Evolutionary conservation across 2,113 vertebrate species (phyloP).

Genomic region (crab-eating macaque (Macaca fascicularis)): DNA sequence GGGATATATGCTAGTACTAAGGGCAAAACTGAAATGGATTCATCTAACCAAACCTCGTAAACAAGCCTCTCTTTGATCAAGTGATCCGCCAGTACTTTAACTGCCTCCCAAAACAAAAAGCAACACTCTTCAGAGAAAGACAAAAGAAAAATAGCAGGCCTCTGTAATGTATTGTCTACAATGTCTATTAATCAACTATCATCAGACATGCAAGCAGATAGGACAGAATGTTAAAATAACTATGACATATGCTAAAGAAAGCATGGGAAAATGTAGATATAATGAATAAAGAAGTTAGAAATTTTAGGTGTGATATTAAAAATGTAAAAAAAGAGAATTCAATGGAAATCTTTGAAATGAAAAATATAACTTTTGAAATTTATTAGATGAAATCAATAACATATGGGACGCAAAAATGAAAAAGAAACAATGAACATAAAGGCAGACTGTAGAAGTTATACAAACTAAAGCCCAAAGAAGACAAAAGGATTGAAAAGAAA

Average conservation of each 20-base stretch:
- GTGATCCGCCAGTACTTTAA: neutral
- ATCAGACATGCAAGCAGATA: neutral
- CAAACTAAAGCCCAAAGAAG: neutral
- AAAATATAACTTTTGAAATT: neutral
- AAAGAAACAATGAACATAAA: neutral
- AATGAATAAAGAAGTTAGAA: neutral
- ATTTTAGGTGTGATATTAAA: neutral
- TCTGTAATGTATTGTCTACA: neutral
- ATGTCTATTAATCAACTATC: neutral
- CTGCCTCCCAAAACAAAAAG: neutral
- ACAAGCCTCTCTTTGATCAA: neutral
- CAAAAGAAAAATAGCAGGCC: neutral
- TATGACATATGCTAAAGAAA: neutral
- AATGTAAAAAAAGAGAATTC: neutral
- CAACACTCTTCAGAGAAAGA: neutral
- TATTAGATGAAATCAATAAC: neutral
- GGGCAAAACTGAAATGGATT: neutral
- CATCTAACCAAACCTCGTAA: neutral
- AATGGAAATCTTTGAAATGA: neutral
- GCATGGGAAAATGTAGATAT: neutral
- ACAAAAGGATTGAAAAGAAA: neutral
- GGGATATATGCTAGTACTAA: neutral
- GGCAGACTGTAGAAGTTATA: neutral
- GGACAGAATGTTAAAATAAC: neutral
- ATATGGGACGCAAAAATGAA: neutral